phyloP scores from a whole-genome alignment of 2,888 invertebrate genomes.

The Orthosia cruda region DNA sequence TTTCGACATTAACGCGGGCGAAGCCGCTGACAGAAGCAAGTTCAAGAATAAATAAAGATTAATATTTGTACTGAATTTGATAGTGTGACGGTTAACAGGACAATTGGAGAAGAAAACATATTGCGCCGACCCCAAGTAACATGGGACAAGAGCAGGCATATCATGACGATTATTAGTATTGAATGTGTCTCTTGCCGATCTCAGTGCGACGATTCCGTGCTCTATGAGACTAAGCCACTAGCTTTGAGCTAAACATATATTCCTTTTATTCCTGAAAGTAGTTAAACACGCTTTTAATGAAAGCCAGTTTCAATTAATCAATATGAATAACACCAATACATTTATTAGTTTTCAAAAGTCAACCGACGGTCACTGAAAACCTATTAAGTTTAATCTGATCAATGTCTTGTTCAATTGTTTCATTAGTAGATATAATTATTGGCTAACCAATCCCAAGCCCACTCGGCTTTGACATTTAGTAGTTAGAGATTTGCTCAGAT shows the following conservation, averaged over 20 bases:
- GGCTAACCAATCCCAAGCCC: not conserved
- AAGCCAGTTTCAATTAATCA: not conserved
- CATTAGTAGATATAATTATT: not conserved
- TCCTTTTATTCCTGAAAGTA: not conserved
- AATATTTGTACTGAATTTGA: too few relatives aligned
- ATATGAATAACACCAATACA: not conserved
- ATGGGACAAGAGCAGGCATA: too few relatives aligned
- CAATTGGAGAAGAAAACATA: too few relatives aligned
- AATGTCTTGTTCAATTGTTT: not conserved
- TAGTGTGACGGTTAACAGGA: too few relatives aligned
- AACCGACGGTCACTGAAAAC: not conserved
- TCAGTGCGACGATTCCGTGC: not conserved
- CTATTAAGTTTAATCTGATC: not conserved
- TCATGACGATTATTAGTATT: too few relatives aligned
- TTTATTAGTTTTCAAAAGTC: too few relatives aligned
- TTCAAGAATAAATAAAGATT: too few relatives aligned
- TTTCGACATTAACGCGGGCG: too few relatives aligned
- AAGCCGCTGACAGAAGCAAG: too few relatives aligned
- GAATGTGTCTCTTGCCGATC: too few relatives aligned
- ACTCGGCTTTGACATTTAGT: not conserved
- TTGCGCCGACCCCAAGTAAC: too few relatives aligned
- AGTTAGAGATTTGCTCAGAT: not conserved
- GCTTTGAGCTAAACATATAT: not conserved
- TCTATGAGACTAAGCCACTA: not conserved
- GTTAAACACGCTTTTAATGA: not conserved